phyloP scores from a whole-genome alignment of 35 echinoderm and acorn worm species.

The Lytechinus pictus region DNA sequence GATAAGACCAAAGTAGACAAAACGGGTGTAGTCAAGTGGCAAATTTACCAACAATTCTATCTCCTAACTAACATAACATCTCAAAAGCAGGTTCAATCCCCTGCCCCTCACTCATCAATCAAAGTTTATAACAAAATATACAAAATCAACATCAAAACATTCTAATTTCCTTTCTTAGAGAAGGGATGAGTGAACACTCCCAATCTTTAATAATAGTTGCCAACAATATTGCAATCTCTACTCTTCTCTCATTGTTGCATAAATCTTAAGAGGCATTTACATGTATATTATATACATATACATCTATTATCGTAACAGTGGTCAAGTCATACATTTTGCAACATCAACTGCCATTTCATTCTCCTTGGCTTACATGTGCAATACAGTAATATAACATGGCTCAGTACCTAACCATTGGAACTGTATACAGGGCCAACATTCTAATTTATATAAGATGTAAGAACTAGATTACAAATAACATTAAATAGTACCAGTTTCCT shows the following conservation, averaged over 20 bases:
- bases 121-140: too few relatives aligned
- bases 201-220: neutral
- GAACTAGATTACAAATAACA: conserved; percentile 13
- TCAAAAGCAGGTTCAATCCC: too few relatives aligned
- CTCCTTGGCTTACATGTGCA: neutral
- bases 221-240: conserved; percentile 13
- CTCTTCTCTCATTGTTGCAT: neutral
- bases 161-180: neutral
- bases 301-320: neutral
- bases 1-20: too few relatives aligned
- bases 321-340: neutral
- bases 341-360: neutral
- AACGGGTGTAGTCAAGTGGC: too few relatives aligned
- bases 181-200: conserved; percentile 1
- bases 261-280: neutral
- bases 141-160: neutral
- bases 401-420: neutral
- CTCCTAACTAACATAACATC: too few relatives aligned
- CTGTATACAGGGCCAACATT: neutral
- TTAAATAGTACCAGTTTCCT: conserved; percentile 5
- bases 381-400: neutral
- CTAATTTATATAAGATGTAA: neutral
- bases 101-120: too few relatives aligned
- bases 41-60: too few relatives aligned
- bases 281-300: neutral